Conservation (phyloP, 2,888 invertebrate species). For the Eilema griseolum region DNA sequence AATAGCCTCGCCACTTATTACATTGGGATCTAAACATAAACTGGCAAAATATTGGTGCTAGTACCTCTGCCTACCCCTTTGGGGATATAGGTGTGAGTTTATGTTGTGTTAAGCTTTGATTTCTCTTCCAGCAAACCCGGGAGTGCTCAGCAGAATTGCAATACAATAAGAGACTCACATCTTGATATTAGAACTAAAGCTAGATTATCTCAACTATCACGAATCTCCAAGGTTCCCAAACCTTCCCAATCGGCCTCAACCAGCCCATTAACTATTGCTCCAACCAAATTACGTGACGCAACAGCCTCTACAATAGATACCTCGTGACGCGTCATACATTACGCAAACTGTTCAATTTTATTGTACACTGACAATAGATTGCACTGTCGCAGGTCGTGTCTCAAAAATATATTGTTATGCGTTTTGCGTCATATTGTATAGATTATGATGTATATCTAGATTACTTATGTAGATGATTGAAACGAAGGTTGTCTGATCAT, state of each 20-base stretch:
- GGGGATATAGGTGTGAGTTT: too few relatives aligned
- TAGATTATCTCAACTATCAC: background rate
- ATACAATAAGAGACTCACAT: too few relatives aligned
- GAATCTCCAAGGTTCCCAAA: background rate
- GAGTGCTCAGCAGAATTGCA: too few relatives aligned
- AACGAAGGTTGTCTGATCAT: background rate
- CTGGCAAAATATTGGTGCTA: too few relatives aligned
- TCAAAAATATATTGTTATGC: conserved; percentile 37
- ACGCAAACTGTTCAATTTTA: conserved; percentile 53
- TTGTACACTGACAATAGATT: conserved; percentile 60
- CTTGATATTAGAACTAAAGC: too few relatives aligned
- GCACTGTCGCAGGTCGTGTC: conserved; percentile 37
- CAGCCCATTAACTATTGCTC: conserved; percentile 22
- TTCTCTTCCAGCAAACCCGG: too few relatives aligned
- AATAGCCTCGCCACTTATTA: too few relatives aligned
- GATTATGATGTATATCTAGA: conserved; percentile 15
- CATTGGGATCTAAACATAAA: too few relatives aligned
- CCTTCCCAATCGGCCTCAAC: conserved; percentile 14
- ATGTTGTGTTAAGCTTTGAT: too few relatives aligned
- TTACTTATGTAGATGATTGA: conserved; percentile 8
- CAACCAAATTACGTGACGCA: conserved; percentile 30
- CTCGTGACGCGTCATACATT: conserved; percentile 43
- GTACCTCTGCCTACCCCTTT: too few relatives aligned
- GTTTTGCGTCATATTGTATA: conserved; percentile 40
- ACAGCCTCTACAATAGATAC: conserved; percentile 37